phyloP scores from a whole-genome alignment of 1,140 invertebrate species.

The Platorchestia sp. region DNA sequence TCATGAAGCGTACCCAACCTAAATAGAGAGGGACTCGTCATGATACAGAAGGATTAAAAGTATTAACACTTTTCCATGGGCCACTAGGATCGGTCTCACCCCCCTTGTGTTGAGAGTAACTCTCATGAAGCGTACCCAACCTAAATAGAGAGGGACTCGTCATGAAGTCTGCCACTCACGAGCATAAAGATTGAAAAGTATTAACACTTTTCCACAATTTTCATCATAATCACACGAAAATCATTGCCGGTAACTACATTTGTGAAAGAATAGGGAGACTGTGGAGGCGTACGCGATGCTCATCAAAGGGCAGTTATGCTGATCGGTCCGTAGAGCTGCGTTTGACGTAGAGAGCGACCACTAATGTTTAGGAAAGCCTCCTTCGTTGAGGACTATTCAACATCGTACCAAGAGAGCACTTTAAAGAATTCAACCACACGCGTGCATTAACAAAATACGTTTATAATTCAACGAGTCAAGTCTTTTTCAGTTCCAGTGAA shows the following conservation, averaged over 20 bases:
- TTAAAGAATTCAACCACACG: background rate
- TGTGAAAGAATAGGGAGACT: background rate
- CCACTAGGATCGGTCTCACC: background rate
- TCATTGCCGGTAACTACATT: background rate
- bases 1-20: background rate
- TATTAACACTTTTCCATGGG: too few relatives aligned
- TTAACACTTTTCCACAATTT: background rate
- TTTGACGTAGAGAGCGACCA: background rate
- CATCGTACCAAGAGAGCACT: background rate
- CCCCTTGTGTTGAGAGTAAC: background rate
- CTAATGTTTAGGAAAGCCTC: background rate
- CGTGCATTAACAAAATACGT: background rate
- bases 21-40: too few relatives aligned
- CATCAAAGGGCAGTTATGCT: background rate
- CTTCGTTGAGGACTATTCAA: background rate
- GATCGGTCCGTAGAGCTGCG: background rate
- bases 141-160: too few relatives aligned
- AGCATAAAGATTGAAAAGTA: too few relatives aligned
- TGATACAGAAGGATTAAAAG: too few relatives aligned
- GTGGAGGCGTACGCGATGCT: background rate
- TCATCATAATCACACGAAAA: background rate
- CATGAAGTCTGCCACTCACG: too few relatives aligned
- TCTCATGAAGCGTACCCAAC: background rate
- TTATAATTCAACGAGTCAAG: background rate
- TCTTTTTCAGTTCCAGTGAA: background rate